Evolutionary conservation across 1,140 invertebrate genomes (phyloP), one percentile per base, ranked within the genome.

Genomic region (Drosophila nigromelanica): DNA sequence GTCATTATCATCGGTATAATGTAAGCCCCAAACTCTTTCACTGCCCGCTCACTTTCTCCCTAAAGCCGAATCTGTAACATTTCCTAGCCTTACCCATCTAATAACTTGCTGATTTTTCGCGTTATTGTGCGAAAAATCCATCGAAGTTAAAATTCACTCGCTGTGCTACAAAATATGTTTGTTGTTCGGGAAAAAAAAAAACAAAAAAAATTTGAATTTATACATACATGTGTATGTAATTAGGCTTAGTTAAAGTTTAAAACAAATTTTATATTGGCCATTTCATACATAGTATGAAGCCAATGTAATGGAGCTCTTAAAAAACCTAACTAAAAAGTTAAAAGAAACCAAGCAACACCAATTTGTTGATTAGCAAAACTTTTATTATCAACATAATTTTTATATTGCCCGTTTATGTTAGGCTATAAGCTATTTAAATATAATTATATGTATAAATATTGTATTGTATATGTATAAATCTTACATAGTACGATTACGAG

Each of bases 351-450:
- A 62, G 45, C 45, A 76, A 86, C 82, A 86, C 82, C 82, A 86
- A 87, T 78, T 87, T 81, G 82, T 86, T 86, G 74, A 82, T 68
- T 67, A 80, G 66, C 48, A 70, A 73, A 73, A 66, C 56, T 75
- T 80, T 80, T 71, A 77, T 66, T 85, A 81, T 69, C 70, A 70
- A 80, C 77, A 86, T 80, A 35, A 75, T 85, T 87, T 86, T 86
- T 81, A 80, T 80, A 73, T 67, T 73, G 83, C 74, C 81, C 75
- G 60, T 85, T 64, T 86, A 80, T 78, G 81, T 67, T 85, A 85
- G 81, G 81, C 81, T 86, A 74, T 87, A 86, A 86, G 78, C 78
- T 87, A 87, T 54, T 74, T 80, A 80, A 69, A 72, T 51, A 68
- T 68, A 55, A 27, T 27, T 27, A 27, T 27, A 27, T 27, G 27